Percentiles rank a stretch among this genome's conserved stretches.
These are phyloP conservation scores for Osmerus mordax DNA, from an alignment of 2,113 vertebrate genomes.

Conservation along the genomic window DNA sequence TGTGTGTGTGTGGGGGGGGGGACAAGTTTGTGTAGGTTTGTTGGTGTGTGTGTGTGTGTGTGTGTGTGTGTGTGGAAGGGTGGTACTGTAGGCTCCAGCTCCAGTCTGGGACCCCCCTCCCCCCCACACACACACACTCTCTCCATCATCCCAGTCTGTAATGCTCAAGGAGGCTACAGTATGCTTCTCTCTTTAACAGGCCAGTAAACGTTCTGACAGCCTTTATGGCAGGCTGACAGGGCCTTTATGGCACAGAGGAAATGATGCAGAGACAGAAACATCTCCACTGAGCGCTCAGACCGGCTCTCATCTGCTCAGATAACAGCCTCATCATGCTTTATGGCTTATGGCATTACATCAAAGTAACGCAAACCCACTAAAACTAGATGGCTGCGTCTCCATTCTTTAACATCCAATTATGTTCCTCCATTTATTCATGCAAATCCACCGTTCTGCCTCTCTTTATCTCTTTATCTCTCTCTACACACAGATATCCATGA, in stretches of 20 bases:
- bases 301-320: slow-evolving; percentile 54
- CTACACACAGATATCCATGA: slow-evolving; percentile 11
- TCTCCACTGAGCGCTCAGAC: slow-evolving; percentile 25
- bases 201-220: slow-evolving; percentile 61
- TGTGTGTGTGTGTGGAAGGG: too few relatives aligned
- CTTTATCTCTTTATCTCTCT: not conserved
- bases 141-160: too few relatives aligned
- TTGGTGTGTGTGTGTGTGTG: too few relatives aligned
- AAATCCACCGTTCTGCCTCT: not conserved
- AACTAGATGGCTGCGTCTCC: slow-evolving; percentile 36
- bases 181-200: slow-evolving; percentile 60
- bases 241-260: slow-evolving; percentile 49
- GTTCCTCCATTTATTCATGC: slow-evolving; percentile 29
- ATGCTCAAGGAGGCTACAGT: not conserved
- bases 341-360: slow-evolving; percentile 48
- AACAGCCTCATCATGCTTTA: slow-evolving; percentile 50
- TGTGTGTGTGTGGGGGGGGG: too few relatives aligned
- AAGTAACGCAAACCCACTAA: slow-evolving; percentile 36
- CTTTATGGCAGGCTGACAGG: slow-evolving; percentile 59
- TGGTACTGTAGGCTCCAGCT: too few relatives aligned
- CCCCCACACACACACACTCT: too few relatives aligned
- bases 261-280: slow-evolving; percentile 45
- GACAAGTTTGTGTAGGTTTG: too few relatives aligned
- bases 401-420: slow-evolving; percentile 27
- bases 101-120: too few relatives aligned